A percentile compares a stretch with the other conserved stretches of the same genome.
These are phyloP conservation scores for Crotalus tigris DNA, from an alignment of 2,113 vertebrate species.

Conservation along the genomic window DNA sequence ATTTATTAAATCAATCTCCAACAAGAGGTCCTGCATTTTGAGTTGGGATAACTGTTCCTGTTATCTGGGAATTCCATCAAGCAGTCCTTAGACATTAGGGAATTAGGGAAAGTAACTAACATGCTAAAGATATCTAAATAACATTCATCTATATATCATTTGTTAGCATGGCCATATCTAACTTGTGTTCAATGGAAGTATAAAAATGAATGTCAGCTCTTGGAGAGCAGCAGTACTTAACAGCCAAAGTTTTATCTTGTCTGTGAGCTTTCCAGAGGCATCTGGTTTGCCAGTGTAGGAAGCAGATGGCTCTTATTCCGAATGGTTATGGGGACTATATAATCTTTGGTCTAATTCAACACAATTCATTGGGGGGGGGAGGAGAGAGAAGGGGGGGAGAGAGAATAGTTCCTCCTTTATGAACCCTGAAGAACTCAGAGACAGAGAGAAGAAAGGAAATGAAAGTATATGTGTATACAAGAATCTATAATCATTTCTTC, in stretches of 20 bases:
- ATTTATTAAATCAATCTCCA: background rate
- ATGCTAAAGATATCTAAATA: background rate
- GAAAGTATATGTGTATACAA: background rate
- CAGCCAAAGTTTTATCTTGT: background rate
- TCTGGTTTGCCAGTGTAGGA: background rate
- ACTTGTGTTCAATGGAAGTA: background rate
- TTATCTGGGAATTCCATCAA: background rate
- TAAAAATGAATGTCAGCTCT: background rate
- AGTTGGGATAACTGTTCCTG: background rate
- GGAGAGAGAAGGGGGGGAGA: background rate
- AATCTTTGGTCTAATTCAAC: background rate
- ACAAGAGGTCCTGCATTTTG: background rate
- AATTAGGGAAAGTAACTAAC: background rate
- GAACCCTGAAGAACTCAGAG: background rate
- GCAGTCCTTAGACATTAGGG: background rate
- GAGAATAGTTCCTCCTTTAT: background rate
- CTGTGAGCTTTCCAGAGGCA: background rate
- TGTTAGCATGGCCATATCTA: background rate
- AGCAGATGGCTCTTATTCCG: background rate
- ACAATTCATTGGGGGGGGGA: background rate
- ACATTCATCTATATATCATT: background rate
- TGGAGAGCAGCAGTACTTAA: background rate
- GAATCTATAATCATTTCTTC: background rate
- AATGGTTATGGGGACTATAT: background rate
- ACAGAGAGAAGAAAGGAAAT: background rate